Evolutionary conservation across 1,140 invertebrate genomes (phyloP), one percentile per base, ranked within the genome.

Genomic region (Himalopsyche phryganea): DNA sequence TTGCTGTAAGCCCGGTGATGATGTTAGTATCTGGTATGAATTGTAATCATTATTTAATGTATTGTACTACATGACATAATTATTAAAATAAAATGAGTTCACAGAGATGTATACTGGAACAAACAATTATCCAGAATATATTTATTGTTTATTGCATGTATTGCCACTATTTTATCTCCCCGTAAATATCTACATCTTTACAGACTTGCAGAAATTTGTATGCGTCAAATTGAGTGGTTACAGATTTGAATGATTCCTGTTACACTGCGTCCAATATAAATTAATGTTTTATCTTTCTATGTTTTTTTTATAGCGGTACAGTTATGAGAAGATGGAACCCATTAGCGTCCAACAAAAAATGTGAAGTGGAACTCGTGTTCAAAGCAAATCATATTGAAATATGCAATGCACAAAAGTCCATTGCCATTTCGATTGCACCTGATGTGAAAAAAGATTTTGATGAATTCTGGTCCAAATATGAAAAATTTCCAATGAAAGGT

Each of bases 1-100:
- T 73, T 76, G 73, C 48, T 94, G 91, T 71, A 91, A 92, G 73
- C 90, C 92, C 56, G 92, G 93, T 9, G 91, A 95, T 81, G 87
- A 92, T 81, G 82, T 96, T 10, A 82, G 84, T 63, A 82, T 95
- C 40, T 89, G 85, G 91, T 94, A 75, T 28, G 23, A 9, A 28
- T 28, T 5, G 9, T n/a, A 6, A 11, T 6, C 6, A 42, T 42
- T 35, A 7, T 35, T 35, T 35, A 7, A 6, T 35, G n/a, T n/a
- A n/a, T n/a, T n/a, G n/a, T n/a, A n/a, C n/a, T n/a, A n/a, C n/a
- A n/a, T n/a, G n/a, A n/a, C n/a, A n/a, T n/a, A n/a, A n/a, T n/a
- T n/a, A n/a, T n/a, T n/a, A n/a, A n/a, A n/a, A n/a, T n/a, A n/a
- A n/a, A n/a, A n/a, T n/a, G n/a, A n/a, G n/a, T n/a, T n/a, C n/a